Percentiles rank a stretch among this genome's conserved stretches.
Conservation (phyloP, 2,888 invertebrate species). For the Drosophila paramelanica region DNA sequence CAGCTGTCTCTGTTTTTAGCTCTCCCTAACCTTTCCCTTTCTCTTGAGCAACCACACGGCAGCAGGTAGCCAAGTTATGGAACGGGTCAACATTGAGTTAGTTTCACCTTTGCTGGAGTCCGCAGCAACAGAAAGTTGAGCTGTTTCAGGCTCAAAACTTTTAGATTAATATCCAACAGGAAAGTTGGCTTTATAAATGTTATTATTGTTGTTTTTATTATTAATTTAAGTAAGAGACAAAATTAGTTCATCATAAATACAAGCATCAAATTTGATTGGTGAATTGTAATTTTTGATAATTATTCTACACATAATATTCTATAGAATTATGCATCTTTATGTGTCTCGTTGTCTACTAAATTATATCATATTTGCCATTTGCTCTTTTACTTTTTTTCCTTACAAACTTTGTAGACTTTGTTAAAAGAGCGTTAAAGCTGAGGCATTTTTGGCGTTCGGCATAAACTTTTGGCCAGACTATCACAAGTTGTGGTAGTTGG, state of each 20-base stretch:
- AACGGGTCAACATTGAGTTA: conserved; percentile 5
- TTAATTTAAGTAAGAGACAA: too few species aligned
- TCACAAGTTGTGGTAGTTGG: conserved; percentile 2
- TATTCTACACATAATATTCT: too few species aligned
- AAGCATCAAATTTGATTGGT: too few species aligned
- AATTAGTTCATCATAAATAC: too few species aligned
- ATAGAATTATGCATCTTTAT: too few species aligned
- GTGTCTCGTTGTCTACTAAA: not conserved
- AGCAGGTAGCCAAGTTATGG: conserved; percentile 36
- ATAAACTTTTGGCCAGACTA: conserved; percentile 27
- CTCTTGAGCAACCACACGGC: conserved; percentile 17
- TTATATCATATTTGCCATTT: conserved; percentile 7
- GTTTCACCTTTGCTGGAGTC: conserved; percentile 4
- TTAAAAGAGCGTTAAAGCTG: conserved; percentile 41
- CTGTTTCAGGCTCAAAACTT: conserved; percentile 57
- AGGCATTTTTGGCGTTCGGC: conserved; percentile 42
- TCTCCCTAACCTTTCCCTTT: not conserved
- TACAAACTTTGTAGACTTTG: conserved; percentile 51
- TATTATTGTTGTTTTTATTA: too few species aligned
- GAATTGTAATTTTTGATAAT: too few species aligned
- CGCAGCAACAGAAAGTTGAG: conserved; percentile 47
- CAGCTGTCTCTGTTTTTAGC: not conserved
- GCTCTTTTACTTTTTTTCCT: conserved; percentile 12
- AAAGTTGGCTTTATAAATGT: conserved; percentile 19
- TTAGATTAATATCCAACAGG: conserved; percentile 16